phyloP scores from a whole-genome alignment of 2,888 invertebrate genomes.

The Apantesis nais region DNA sequence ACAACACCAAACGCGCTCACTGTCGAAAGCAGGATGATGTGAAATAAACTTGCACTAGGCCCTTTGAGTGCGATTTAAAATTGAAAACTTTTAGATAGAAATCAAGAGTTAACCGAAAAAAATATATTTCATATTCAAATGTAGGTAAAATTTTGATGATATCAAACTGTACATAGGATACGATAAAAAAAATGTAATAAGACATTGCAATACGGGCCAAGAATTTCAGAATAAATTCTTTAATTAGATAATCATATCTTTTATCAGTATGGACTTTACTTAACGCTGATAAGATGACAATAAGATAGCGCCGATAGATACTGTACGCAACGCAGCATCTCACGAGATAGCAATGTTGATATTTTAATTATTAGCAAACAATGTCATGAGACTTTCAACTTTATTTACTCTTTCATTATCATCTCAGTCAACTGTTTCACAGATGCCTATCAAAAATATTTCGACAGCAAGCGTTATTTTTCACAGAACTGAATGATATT shows the following conservation, averaged over 20 bases:
- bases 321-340: conserved; percentile 17
- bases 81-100: too few relatives aligned
- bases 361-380: neutral
- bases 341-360: conserved; percentile 7
- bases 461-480: neutral
- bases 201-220: neutral
- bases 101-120: too few relatives aligned
- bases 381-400: neutral
- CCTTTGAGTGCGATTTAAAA: too few relatives aligned
- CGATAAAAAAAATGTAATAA: too few relatives aligned
- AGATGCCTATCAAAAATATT: neutral
- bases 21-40: too few relatives aligned
- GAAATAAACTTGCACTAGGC: too few relatives aligned
- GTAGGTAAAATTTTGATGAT: too few relatives aligned
- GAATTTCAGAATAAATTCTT: neutral
- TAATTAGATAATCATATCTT: conserved; percentile 18
- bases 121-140: too few relatives aligned
- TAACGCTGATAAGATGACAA: conserved; percentile 38
- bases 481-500: neutral
- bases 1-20: too few relatives aligned
- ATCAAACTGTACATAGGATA: too few relatives aligned
- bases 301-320: conserved; percentile 31
- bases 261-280: conserved; percentile 28
- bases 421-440: neutral
- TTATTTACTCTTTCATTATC: neutral